Percentiles rank a stretch among this genome's conserved stretches.
phyloP scores from a whole-genome alignment of 2,888 invertebrate genomes.

The Polietes domitor region DNA sequence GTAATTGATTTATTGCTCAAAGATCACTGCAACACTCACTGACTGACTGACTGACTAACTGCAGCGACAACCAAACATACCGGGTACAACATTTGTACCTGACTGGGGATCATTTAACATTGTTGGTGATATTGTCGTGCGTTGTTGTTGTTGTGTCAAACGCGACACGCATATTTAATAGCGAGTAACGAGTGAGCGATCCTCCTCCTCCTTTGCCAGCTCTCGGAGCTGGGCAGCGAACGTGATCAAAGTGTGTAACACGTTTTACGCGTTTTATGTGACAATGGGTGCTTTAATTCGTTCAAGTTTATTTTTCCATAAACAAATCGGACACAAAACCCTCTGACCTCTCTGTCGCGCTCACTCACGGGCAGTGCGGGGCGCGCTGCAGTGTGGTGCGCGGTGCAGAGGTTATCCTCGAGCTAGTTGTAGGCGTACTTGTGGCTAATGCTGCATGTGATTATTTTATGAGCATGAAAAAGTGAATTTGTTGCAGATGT shows the following conservation, averaged over 20 bases:
- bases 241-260: slow-evolving; percentile 65
- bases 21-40: slow-evolving; percentile 43
- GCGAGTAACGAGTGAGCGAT: slow-evolving; percentile 27
- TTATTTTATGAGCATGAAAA: slow-evolving; percentile 57
- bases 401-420: background rate
- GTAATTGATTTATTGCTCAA: slow-evolving; percentile 59
- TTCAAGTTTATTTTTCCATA: slow-evolving; percentile 54
- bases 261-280: slow-evolving; percentile 54
- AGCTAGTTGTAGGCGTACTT: slow-evolving; percentile 18
- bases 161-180: slow-evolving; percentile 58
- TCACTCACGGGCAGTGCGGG: background rate
- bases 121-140: background rate
- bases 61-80: no score
- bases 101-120: slow-evolving; percentile 20
- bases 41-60: background rate
- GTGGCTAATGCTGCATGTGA: slow-evolving; percentile 48
- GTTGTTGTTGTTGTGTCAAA: slow-evolving; percentile 44
- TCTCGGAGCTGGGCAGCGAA: slow-evolving; percentile 42
- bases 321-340: slow-evolving; percentile 30
- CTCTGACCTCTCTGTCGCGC: background rate
- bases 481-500: slow-evolving; percentile 46
- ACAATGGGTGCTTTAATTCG: slow-evolving; percentile 63
- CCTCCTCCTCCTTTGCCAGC: background rate
- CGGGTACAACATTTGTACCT: slow-evolving; percentile 3
- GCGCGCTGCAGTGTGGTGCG: background rate